A percentile compares a stretch with the other conserved stretches of the same genome.
phyloP scores from a whole-genome alignment of 2,113 vertebrate genomes.

The Prinia subflava region DNA sequence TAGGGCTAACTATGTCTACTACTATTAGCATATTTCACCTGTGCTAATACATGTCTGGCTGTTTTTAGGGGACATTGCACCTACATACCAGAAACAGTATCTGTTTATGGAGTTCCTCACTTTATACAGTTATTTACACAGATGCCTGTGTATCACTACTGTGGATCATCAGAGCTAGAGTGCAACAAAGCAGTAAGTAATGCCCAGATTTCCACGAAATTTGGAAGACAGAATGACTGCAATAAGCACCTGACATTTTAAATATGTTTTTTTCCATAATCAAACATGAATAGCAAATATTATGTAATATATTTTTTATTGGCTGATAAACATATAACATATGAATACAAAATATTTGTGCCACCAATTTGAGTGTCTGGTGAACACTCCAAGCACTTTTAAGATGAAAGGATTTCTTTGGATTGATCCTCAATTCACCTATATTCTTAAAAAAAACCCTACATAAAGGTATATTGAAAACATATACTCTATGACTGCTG shows the following conservation, averaged over 20 bases:
- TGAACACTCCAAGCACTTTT: background rate
- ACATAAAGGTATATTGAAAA: background rate
- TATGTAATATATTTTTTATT: background rate
- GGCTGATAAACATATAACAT: background rate
- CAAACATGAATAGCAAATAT: background rate
- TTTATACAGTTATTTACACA: background rate
- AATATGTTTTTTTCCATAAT: rapidly evolving
- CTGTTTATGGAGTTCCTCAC: background rate
- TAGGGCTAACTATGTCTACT: background rate
- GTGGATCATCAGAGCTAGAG: background rate
- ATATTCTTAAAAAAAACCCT: background rate
- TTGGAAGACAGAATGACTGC: rapidly evolving
- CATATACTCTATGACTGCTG: background rate
- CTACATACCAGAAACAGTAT: background rate
- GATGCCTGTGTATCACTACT: background rate
- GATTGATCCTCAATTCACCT: background rate
- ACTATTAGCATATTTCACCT: background rate
- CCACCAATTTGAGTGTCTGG: background rate
- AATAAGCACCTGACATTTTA: background rate
- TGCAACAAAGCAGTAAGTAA: background rate
- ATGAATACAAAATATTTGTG: background rate
- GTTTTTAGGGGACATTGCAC: background rate
- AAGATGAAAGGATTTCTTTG: background rate
- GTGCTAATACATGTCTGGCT: background rate
- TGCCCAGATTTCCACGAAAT: background rate